Percentiles rank a stretch among this genome's conserved stretches.
These are phyloP conservation scores for Hylaeus volcanicus DNA, from an alignment of 1,140 invertebrate species.

Conservation along the genomic window DNA sequence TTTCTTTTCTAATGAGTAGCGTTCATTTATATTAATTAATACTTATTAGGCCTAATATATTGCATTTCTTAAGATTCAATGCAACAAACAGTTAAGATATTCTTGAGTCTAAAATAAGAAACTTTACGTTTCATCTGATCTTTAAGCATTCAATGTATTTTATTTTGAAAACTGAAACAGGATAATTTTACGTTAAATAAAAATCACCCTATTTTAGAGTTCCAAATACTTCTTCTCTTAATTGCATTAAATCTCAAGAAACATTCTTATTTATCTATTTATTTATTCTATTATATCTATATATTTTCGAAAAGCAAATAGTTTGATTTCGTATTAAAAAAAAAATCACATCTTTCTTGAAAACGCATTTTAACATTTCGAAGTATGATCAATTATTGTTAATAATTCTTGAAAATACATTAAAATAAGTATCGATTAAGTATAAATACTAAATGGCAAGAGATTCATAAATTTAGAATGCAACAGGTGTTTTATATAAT, in stretches of 20 bases:
- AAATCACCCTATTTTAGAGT: not conserved
- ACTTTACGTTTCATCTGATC: not conserved
- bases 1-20: conserved; percentile 13
- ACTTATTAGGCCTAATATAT: conserved; percentile 47
- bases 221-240: not conserved
- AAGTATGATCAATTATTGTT: not conserved
- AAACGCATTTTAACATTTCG: not conserved
- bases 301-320: conserved; percentile 9
- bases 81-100: not conserved
- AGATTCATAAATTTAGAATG: not conserved
- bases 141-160: not conserved
- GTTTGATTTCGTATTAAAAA: conserved; percentile 30
- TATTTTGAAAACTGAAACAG: not conserved
- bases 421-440: not conserved
- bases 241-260: conserved; percentile 14
- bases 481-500: not conserved
- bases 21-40: conserved; percentile 24
- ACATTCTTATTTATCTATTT: conserved; percentile 9
- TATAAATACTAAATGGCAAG: not conserved
- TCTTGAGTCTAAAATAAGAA: not conserved
- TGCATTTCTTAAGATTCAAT: conserved; percentile 8
- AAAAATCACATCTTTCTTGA: not conserved
- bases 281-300: conserved; percentile 5
- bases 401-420: not conserved
- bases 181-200: not conserved